Conservation (phyloP, 2,113 vertebrate species). For the Vulpes ferrilata region DNA sequence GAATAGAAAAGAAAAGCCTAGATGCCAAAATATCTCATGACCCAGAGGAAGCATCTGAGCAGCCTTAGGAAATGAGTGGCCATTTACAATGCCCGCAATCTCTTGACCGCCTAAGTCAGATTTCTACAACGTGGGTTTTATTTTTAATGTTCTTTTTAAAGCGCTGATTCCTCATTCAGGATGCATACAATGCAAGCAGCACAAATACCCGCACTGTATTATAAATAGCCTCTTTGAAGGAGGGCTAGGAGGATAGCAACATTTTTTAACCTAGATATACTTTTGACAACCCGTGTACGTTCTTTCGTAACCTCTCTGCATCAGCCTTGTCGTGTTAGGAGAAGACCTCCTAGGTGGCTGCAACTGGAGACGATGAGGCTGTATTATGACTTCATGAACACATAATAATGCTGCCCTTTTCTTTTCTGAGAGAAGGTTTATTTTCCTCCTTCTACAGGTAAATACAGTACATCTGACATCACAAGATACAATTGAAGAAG, state of each 20-base stretch:
- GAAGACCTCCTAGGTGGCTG: neutral
- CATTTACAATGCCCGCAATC: fast-evolving
- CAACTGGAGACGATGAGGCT: neutral
- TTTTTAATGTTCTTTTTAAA: slow-evolving; percentile 42
- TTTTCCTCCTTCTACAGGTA: neutral
- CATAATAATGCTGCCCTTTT: neutral
- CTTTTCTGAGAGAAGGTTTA: neutral
- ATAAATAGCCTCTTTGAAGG: slow-evolving; percentile 49
- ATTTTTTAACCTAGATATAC: slow-evolving; percentile 22
- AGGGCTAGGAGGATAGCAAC: neutral
- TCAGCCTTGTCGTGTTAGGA: neutral
- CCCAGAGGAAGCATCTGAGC: neutral
- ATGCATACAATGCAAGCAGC: neutral
- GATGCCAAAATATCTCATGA: neutral
- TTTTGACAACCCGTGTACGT: neutral
- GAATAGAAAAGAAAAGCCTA: neutral
- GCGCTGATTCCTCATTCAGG: slow-evolving; percentile 44
- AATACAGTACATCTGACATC: slow-evolving; percentile 30
- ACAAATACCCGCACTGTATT: neutral
- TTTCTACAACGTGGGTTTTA: slow-evolving; percentile 13
- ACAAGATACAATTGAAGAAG: neutral
- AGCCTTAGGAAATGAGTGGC: neutral
- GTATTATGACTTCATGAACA: neutral
- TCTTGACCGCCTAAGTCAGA: neutral
- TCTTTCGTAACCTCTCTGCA: neutral